Evolutionary conservation across 2,797 vertebrate genomes (phyloP).

Genomic region (Meda fulgida): DNA sequence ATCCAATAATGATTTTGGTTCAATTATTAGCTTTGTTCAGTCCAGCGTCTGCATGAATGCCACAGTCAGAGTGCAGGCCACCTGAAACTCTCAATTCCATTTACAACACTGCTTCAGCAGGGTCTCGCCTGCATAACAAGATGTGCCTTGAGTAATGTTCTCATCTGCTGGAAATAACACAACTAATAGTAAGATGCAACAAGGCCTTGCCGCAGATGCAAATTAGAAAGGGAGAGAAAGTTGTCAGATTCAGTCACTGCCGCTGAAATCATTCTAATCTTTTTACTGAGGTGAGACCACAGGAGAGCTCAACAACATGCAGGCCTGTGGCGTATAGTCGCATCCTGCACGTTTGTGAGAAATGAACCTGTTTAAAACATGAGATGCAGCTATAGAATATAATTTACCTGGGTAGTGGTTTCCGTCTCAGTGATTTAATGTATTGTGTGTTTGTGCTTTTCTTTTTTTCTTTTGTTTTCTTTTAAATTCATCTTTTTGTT

Average conservation of each 20-base stretch:
- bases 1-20: conserved; percentile 7
- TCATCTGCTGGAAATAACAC: conserved; percentile 51
- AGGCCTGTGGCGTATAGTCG: conserved; percentile 6
- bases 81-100: conserved; percentile 41
- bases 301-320: conserved; percentile 28
- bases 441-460: conserved; percentile 23
- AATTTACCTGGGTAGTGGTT: conserved; percentile 4
- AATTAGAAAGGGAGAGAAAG: conserved; percentile 46
- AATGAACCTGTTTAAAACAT: conserved; percentile 21
- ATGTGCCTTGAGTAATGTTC: conserved; percentile 52
- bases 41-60: not conserved
- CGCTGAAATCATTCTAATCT: conserved; percentile 38
- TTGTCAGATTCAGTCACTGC: conserved; percentile 30
- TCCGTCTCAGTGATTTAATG: conserved; percentile 14
- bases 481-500: conserved; percentile 36
- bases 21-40: conserved; percentile 39
- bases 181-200: conserved; percentile 53
- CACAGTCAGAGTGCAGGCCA: conserved; percentile 15
- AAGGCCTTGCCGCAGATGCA: conserved; percentile 37
- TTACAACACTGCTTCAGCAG: conserved; percentile 38
- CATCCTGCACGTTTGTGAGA: conserved; percentile 6
- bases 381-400: conserved; percentile 7
- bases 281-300: conserved; percentile 44
- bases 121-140: conserved; percentile 42
- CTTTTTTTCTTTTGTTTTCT: not conserved